Evolutionary conservation across 2,113 vertebrate species (phyloP), one percentile per base, ranked within the genome.

Genomic region (Psophia crepitans): DNA sequence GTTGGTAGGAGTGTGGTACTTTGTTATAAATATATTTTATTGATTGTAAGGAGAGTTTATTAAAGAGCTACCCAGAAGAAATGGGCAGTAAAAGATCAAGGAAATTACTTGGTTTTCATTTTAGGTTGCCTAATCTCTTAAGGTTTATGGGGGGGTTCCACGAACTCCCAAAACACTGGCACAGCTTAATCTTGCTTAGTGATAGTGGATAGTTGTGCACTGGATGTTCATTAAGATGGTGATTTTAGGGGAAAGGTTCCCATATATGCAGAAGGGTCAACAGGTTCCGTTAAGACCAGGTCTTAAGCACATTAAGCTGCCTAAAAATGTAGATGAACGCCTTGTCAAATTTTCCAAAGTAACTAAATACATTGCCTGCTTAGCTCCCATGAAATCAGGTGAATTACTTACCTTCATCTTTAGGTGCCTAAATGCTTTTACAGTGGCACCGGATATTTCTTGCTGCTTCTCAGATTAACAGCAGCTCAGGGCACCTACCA

Each of bases 1-100:
- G 93, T 93, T 92, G 90, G 93, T 97, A 96, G 97, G 96, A 97
- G 95, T 97, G 92, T 90, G 92, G 94, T 93, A 89, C 84, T 96
- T 96, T 63, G 46, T 93, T 95, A 96, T 77, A 97, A 96, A 96
- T 96, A 91, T 74, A 93, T 96, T 95, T 96, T 96, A 95, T 96
- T 93, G 85, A 90, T 96, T 97, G 89, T 92, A 92, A 93, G 87
- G 57, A 94, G 85, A 64, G 93, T 93, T 94, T 96, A 92, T 95
- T 93, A 78, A 96, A 94, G 94, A 78, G 33, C 83, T 87, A 84
- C 27, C 61, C 64, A 57, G 73, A 87, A 91, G 65, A 95, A 97
- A 87, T 1, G 11, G 88, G 73, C 86, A 93, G 92, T 93, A 90
- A 97, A 97, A 95, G 96, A 97, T 69, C 90, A 96, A 95, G 78